These are phyloP conservation scores for Hermaeophaga mercurialis DNA, from an alignment of 2,888 invertebrate species.

Conservation along the genomic window DNA sequence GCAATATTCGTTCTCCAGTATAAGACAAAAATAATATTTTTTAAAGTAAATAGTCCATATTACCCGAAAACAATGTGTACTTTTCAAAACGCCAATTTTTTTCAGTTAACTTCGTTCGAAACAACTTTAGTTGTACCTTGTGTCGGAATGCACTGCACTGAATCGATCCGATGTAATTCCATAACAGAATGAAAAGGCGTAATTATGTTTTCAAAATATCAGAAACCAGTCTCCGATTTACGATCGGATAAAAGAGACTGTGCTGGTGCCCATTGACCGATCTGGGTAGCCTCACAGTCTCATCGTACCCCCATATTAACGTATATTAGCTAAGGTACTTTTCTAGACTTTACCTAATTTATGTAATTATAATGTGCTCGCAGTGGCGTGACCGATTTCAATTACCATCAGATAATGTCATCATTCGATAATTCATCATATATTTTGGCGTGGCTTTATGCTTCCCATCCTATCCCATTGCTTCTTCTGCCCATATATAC, in stretches of 20 bases:
- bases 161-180: constrained; percentile 47
- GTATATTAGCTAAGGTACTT: constrained; percentile 58
- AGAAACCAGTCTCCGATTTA: constrained; percentile 61
- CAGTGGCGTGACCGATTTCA: constrained; percentile 20
- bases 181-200: constrained; percentile 56
- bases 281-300: constrained; percentile 45
- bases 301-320: constrained; percentile 51
- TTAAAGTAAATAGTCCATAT: too few relatives aligned
- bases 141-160: too few relatives aligned
- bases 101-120: too few relatives aligned
- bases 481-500: too few relatives aligned
- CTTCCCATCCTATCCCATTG: too few relatives aligned
- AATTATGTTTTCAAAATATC: constrained; percentile 58
- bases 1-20: too few relatives aligned
- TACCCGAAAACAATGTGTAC: too few relatives aligned
- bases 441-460: too few relatives aligned
- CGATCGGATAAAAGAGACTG: constrained; percentile 60
- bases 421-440: neutral
- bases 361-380: constrained; percentile 54
- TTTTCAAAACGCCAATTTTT: too few relatives aligned
- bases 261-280: constrained; percentile 34
- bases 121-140: too few relatives aligned
- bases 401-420: constrained; percentile 3
- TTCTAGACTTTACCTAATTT: constrained; percentile 56
- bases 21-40: too few relatives aligned